phyloP scores from a whole-genome alignment of 2,888 invertebrate species.

The Onchidella celtica region DNA sequence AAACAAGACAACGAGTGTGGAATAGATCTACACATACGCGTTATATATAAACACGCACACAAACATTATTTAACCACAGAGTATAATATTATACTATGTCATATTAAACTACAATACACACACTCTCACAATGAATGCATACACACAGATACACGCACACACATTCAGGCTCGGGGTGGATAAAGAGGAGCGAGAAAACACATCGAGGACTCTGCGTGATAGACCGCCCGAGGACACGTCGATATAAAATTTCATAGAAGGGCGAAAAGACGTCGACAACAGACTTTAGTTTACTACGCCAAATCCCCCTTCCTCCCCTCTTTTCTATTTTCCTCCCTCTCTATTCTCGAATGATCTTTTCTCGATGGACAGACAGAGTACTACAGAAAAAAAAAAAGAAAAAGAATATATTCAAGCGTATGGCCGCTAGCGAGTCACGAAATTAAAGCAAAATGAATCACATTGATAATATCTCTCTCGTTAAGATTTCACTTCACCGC shows the following conservation, averaged over 20 bases:
- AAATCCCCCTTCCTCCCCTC: too few species aligned
- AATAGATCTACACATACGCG: too few species aligned
- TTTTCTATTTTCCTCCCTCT: constrained; percentile 6
- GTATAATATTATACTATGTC: too few species aligned
- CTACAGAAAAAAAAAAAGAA: constrained; percentile 18
- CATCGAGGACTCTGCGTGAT: constrained; percentile 1
- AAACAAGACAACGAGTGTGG: too few species aligned
- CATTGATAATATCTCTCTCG: constrained; percentile 45
- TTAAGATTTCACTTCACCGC: constrained; percentile 29
- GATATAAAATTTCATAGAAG: constrained; percentile 47
- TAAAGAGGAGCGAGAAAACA: background rate
- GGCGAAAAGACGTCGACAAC: constrained; percentile 29
- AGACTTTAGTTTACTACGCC: constrained; percentile 17
- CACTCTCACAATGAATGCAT: too few species aligned
- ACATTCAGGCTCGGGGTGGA: too few species aligned
- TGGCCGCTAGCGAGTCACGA: constrained; percentile 30
- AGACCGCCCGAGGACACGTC: constrained; percentile 36
- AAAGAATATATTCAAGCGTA: constrained; percentile 26
- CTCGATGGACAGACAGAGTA: constrained; percentile 29
- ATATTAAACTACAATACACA: too few species aligned
- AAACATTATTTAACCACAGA: too few species aligned
- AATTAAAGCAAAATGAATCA: constrained; percentile 51
- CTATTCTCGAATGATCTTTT: background rate
- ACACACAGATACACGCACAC: constrained; percentile 8
- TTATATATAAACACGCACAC: too few species aligned